phyloP scores from a whole-genome alignment of 2,797 vertebrate species.

The Gallinago solitaria region DNA sequence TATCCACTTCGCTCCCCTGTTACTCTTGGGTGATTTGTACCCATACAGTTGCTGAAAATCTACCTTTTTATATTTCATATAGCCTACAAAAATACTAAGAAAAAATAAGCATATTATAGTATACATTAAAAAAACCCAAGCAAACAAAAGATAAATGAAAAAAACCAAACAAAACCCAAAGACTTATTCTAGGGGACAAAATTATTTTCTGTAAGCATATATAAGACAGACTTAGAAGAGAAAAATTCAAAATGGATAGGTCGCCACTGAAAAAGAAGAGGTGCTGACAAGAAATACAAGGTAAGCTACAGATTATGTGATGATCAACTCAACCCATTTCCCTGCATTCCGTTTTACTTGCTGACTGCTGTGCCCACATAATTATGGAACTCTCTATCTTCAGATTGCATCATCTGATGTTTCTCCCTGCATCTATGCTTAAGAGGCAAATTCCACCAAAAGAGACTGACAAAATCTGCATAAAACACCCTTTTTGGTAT shows the following conservation, averaged over 20 bases:
- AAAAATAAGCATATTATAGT: not conserved
- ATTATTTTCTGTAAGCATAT: not conserved
- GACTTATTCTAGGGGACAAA: not conserved
- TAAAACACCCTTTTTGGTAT: fast-evolving
- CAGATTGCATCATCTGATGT: not conserved
- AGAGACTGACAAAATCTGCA: not conserved
- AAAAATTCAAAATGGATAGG: not conserved
- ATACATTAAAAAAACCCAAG: not conserved
- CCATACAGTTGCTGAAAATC: not conserved
- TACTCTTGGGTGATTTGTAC: not conserved
- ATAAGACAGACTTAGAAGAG: not conserved
- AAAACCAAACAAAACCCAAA: too few species aligned
- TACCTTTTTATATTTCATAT: not conserved
- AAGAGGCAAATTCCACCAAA: not conserved
- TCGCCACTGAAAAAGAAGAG: not conserved
- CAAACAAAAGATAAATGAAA: not conserved
- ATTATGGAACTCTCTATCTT: not conserved
- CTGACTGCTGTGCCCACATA: not conserved
- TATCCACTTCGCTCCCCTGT: not conserved
- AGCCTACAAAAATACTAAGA: not conserved
- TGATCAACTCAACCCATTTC: not conserved
- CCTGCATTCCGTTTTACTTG: not conserved
- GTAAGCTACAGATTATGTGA: not conserved
- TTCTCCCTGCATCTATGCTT: not conserved
- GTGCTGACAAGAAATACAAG: not conserved